Base-by-base conservation (phyloP, 1,140 invertebrate genomes). In the Conopomorpha cramerella region DNA sequence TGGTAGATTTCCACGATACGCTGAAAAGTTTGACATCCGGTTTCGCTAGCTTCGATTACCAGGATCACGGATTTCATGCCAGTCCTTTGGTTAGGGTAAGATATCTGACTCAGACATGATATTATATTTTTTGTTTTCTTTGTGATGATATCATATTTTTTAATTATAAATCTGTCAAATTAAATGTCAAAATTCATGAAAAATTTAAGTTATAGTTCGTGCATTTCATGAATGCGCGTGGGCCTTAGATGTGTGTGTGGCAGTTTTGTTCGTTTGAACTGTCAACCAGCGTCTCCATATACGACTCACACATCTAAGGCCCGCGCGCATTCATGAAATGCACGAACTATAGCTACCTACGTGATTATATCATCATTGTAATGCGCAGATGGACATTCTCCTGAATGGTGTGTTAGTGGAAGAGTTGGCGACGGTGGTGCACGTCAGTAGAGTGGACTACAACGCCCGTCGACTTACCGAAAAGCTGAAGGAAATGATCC, bases 21-120 rank as follows among this genome's bases (percentile, higher is more conserved):
- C 71, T 99, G 0, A 99, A 98, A 77, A 88, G 87, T 13, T 49
- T 93, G 8, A 89, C 88, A 11, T 97, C 94, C 1, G 96, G 96
- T 8, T 98, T 95, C 79, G 96, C 94, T 7, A 96, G 93, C 68
- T 99, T 99, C 78, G 96, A 98, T 78, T 99, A 99, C 74, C 93
- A 98, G 78, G 91, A 97, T 70, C 63, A 85, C 59, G 94, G 90
- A 10, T 98, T 91, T 71, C 78, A 91, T 62, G 32, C 65, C 10
- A 86, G 89, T 39, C 60, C 83, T 41, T 76, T 95, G 48, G 82
- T 86, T 0, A 91, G 89, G 73, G 89, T 93, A 80, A 58, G 64
- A 55, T 29, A 26, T 44, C 23, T 32, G n/a, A n/a, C n/a, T n/a
- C n/a, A n/a, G n/a, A n/a, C n/a, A n/a, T n/a, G n/a, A n/a, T n/a